Evolutionary conservation across 2,797 vertebrate genomes (phyloP), one percentile per base, ranked within the genome.

Genomic region (Galagoides demidoff): DNA sequence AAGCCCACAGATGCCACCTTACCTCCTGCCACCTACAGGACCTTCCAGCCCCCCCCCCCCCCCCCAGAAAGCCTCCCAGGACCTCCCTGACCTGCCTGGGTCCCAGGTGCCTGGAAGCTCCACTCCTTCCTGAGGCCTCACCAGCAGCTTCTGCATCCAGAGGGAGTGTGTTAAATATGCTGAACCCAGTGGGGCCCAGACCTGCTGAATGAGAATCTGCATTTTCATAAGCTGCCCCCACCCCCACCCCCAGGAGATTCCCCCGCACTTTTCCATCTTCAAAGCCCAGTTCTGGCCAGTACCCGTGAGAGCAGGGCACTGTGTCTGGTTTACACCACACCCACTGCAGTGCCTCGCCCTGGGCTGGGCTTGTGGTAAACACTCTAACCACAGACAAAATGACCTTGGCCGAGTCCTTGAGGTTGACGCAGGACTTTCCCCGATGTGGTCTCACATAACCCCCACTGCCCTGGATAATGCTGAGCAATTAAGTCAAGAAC

Each of bases 281-380:
- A n/a, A 64, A 61, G 63, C 59, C 2, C 45, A 74, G 85, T 17
- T 74, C 25, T 29, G 43, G 45, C 49, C 49, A 19, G 31, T 31
- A 3, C 7, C 16, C 7, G 14, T 4, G n/a, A 77, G 27, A 64
- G 27, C 83, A n/a, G 20, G 52, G 70, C 59, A 5, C 9, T 0
- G 59, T 16, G 37, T 27, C 45, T 11, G 22, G 29, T n/a, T 77
- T 57, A 3, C 9, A 10, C 29, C 23, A 23, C 49, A 6, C 66
- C 39, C 29, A 2, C 70, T 29, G 31, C 52, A 5, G 37, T 5
- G 3, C 31, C 63, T 31, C 22, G n/a, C 49, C 19, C 20, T 3
- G 52, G 0, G 0, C 27, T 12, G 11, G 89, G 66, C 16, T 29
- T 16, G 1, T 11, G 1, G 27, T 49, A 13, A 31, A 49, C 12